Evolutionary conservation across 2,113 vertebrate genomes (phyloP).

Genomic region (Corythaeola cristata): DNA sequence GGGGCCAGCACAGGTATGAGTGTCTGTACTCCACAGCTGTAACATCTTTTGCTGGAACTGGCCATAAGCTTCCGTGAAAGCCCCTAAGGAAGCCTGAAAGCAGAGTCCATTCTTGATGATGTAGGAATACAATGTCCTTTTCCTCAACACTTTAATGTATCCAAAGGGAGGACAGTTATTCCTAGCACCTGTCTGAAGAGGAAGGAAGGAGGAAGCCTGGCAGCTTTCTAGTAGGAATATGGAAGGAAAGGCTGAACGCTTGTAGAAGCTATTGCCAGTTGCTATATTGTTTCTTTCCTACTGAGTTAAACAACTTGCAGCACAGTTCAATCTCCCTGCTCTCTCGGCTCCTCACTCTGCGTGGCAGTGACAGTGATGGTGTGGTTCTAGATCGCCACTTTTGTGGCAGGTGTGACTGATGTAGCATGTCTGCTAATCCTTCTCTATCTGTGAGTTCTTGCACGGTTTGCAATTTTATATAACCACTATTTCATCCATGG

Average conservation of each 20-base stretch:
- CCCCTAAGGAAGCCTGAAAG: background rate
- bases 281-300: background rate
- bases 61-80: background rate
- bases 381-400: background rate
- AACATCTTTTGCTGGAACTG: background rate
- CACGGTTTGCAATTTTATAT: background rate
- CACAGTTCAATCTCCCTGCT: background rate
- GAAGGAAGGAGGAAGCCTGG: background rate
- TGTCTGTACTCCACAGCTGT: background rate
- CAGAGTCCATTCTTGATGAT: background rate
- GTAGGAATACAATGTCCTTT: background rate
- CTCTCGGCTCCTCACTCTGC: background rate
- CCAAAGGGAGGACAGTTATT: background rate
- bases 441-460: background rate
- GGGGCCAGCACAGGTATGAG: background rate
- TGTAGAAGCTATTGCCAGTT: background rate
- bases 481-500: background rate
- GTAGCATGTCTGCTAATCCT: background rate
- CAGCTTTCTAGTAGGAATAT: background rate
- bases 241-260: background rate
- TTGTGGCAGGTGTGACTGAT: background rate
- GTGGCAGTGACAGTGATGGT: background rate
- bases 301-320: background rate
- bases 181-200: background rate
- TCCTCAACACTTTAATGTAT: background rate